Evolutionary conservation across 2,888 invertebrate species (phyloP), one percentile per base, ranked within the genome.

Genomic region (Steromphala cineraria): DNA sequence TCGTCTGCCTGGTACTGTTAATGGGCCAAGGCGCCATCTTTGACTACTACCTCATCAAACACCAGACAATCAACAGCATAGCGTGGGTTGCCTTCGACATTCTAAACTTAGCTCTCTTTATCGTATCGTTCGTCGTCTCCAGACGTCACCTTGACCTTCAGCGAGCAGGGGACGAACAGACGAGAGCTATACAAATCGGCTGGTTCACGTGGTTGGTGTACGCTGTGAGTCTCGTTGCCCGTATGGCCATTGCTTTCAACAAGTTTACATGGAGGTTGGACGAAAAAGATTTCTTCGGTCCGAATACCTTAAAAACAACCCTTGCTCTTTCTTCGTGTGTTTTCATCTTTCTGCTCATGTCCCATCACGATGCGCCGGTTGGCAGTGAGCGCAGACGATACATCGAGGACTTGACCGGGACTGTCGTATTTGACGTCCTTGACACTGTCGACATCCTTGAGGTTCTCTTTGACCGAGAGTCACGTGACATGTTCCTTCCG

Each of bases 401-500:
- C 87, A 94, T 95, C 77, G 93, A 94, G 19, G 93, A 94, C 46
- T 89, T 95, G 19, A 94, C 94, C 71, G 94, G 94, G 31, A 94
- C 94, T 52, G 94, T 95, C 17, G 94, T 94, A 4, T 93, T 95
- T 79, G 95, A 95, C 90, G 93, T 95, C 67, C 91, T 95, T 53
- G 95, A 95, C 88, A 94, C 94, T n/a, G 94, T 95, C 28, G 93
- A 94, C 76, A 94, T 95, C 83, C 90, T 95, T 46, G 94, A 94
- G 17, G 90, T 94, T 17, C 91, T 95, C 1, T 94, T 94, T 85
- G 87, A 90, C 74, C 81, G 88, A 75, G 89, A 89, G 21, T 87
- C 87, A 3, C 82, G 86, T 5, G 85, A 89, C 46, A 67, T 85
- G 13, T 84, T 89, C 67, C 85, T 86, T 19, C 87, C 86, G 40